phyloP scores from a whole-genome alignment of 2,888 invertebrate species.

The Mesochorus sp. region DNA sequence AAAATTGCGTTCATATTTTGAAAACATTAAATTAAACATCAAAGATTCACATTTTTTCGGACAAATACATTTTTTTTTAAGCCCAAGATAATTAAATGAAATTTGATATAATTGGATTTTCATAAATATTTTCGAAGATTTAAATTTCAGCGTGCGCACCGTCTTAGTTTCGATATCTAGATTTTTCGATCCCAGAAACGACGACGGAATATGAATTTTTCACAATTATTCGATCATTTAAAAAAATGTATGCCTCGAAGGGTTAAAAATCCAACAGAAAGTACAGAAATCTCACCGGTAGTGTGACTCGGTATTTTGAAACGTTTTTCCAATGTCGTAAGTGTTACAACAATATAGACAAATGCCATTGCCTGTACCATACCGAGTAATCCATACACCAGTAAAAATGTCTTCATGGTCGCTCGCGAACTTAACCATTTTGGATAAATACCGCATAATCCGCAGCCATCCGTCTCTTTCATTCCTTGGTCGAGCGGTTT shows the following conservation, averaged over 20 bases:
- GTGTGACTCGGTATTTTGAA: slow-evolving; percentile 88
- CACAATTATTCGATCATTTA: not conserved
- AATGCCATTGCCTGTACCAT: slow-evolving; percentile 87
- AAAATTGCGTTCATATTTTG: slow-evolving; percentile 50
- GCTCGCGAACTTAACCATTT: slow-evolving; percentile 85
- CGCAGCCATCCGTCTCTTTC: slow-evolving; percentile 80
- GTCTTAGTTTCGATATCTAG: too few species aligned
- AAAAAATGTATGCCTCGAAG: too few species aligned
- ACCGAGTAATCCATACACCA: slow-evolving; percentile 86
- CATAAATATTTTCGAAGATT: too few species aligned
- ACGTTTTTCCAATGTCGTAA: slow-evolving; percentile 87
- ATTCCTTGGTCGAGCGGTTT: slow-evolving; percentile 54
- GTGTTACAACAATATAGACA: slow-evolving; percentile 86
- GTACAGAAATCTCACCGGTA: slow-evolving; percentile 83
- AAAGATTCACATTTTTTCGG: not conserved
- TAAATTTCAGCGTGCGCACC: too few species aligned
- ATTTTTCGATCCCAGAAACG: not conserved
- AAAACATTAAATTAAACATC: not conserved
- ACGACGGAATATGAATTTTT: not conserved
- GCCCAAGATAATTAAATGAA: too few species aligned
- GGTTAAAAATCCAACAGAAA: too few species aligned
- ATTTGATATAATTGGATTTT: too few species aligned
- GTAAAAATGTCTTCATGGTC: slow-evolving; percentile 84
- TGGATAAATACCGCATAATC: slow-evolving; percentile 84
- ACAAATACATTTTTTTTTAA: too few species aligned